Percentiles rank a stretch among this genome's conserved stretches.
These are phyloP conservation scores for Bombyx huttoni DNA, from an alignment of 2,888 invertebrate genomes.

Conservation along the genomic window DNA sequence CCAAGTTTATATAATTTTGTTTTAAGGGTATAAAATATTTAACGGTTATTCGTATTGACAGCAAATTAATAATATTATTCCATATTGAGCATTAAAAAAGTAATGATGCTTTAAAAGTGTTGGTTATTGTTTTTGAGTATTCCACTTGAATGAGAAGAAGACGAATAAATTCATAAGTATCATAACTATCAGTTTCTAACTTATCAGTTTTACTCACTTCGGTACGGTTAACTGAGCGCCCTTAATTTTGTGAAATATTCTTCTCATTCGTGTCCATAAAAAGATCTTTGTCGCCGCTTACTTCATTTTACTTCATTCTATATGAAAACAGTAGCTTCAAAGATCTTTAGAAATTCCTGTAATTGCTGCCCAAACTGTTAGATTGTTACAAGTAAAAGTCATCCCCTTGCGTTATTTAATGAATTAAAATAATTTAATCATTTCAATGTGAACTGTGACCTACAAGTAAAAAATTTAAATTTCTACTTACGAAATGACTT, in stretches of 20 bases:
- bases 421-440: not conserved
- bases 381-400: not conserved
- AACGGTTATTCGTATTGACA: no score
- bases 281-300: not conserved
- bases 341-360: slow-evolving; percentile 20
- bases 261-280: not conserved
- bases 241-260: not conserved
- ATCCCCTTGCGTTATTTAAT: not conserved
- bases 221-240: not conserved
- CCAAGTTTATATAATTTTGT: no score
- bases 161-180: no score
- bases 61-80: no score
- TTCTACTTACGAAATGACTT: not conserved
- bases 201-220: no score
- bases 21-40: no score
- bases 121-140: no score
- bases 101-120: no score
- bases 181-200: no score
- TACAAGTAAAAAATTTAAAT: not conserved
- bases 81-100: no score
- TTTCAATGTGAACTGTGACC: not conserved
- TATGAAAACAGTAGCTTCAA: slow-evolving; percentile 28
- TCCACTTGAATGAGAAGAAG: no score
- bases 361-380: slow-evolving; percentile 37
- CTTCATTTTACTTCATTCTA: not conserved